Base-by-base conservation (phyloP, 2,888 invertebrate species). In the Anorthoa munda region DNA sequence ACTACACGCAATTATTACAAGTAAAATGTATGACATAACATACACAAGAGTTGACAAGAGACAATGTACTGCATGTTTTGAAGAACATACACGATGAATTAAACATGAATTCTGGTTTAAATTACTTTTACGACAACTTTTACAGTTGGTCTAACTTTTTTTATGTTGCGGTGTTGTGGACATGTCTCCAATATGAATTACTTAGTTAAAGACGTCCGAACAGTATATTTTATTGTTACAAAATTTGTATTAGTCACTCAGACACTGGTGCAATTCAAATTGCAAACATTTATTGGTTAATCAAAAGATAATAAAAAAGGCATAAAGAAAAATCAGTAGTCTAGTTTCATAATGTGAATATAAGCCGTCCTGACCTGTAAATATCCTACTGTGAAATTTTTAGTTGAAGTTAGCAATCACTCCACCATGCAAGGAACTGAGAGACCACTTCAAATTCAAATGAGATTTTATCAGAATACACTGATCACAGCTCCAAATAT, bases 51-150 rank as follows among this genome's bases (percentile, higher is more conserved):
- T 2, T 31, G 26, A 31, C 65, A 23, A 31, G 46, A 60, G 82
- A 81, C 78, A 69, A 66, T 21, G 65, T 50, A 66, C 78, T 69
- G 63, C 12, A 46, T 60, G 26, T 50, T 79, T 63, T 26, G 39
- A 68, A 50, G 56, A 50, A 56, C 39, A 21, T 46, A 4, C 45
- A 66, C 15, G 18, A 68, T 71, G 46, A 46, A 67, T 59, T 64
- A 80, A 60, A 73, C 31, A 78, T 78, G 23, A 13, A 45, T 51
- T 63, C 39, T 21, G 18, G 23, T n/a, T n/a, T n/a, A n/a, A 69
- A 50, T 13, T 59, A 31, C 13, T 63, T 64, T 17, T n/a, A 39
- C 17, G 11, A 21, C 63, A 15, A 17, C 7, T 45, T 51, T 51
- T 26, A 50, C 31, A 17, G 72, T 23, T 39, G n/a, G 26, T 45